Percentiles rank a stretch among this genome's conserved stretches.
phyloP scores from a whole-genome alignment of 2,797 vertebrate genomes.

The Hyperoplus lanceolatus region DNA sequence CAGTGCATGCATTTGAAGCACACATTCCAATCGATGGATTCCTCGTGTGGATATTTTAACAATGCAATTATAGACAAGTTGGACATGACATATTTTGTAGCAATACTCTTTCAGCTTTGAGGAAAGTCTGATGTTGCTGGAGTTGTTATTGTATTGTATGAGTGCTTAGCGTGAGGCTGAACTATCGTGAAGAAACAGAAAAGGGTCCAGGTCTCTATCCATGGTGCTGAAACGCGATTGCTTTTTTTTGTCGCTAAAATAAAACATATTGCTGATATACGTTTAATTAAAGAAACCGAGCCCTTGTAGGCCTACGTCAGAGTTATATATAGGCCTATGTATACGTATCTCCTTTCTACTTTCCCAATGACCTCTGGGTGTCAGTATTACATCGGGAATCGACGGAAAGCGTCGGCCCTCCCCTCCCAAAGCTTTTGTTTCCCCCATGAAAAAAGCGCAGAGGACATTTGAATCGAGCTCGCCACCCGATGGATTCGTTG shows the following conservation, averaged over 20 bases:
- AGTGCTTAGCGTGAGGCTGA: too few species aligned
- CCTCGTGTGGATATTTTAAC: too few species aligned
- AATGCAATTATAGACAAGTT: too few species aligned
- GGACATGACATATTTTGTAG: too few species aligned
- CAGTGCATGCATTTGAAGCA: too few species aligned
- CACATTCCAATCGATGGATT: too few species aligned
- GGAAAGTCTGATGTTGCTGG: too few species aligned
- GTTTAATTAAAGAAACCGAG: neutral
- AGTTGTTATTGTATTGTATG: too few species aligned
- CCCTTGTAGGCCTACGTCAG: fast-evolving
- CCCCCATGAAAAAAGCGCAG: neutral
- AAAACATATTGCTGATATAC: fast-evolving
- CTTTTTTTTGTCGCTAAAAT: too few species aligned
- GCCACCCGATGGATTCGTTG: fast-evolving
- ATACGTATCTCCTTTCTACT: neutral
- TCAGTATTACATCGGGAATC: conserved; percentile 61
- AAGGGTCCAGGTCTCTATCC: neutral
- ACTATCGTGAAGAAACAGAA: too few species aligned
- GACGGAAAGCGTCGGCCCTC: neutral
- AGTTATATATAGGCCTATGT: neutral
- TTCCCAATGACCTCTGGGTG: conserved; percentile 55
- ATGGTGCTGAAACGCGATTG: neutral
- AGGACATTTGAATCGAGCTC: neutral
- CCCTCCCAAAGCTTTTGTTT: conserved; percentile 52
- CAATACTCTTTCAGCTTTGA: too few species aligned